Percentiles rank a stretch among this genome's conserved stretches.
Evolutionary conservation across 2,113 vertebrate genomes (phyloP).

Genomic region (Labeo rohita): DNA sequence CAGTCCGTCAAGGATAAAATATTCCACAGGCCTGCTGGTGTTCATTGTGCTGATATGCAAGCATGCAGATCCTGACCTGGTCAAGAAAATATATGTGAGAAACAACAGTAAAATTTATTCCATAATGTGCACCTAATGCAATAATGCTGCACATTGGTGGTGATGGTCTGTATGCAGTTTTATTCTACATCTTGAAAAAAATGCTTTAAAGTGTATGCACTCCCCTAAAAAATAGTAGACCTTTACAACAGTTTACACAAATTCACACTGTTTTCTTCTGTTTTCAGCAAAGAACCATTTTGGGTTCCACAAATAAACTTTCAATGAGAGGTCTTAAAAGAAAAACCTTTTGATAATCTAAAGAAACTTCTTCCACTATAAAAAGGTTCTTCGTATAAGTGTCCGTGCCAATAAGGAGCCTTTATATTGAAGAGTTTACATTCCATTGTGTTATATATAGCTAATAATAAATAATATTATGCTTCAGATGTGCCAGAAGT

Average conservation of each 20-base stretch:
- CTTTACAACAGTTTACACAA: neutral
- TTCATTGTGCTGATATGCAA: slow-evolving; percentile 21
- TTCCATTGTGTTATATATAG: neutral
- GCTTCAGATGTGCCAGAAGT: neutral
- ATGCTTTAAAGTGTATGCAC: neutral
- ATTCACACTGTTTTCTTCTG: neutral
- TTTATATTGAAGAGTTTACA: no score
- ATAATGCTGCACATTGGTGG: neutral
- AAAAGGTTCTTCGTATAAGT: no score
- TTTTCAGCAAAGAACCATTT: no score
- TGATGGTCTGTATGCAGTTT: neutral
- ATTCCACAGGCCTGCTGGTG: slow-evolving; percentile 8
- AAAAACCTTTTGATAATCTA: no score
- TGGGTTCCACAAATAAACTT: no score
- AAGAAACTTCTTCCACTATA: no score
- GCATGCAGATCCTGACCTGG: neutral
- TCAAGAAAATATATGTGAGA: neutral
- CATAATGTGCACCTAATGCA: neutral
- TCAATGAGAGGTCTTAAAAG: no score
- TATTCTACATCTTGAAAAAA: neutral
- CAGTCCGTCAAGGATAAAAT: slow-evolving; percentile 66
- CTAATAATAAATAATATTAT: neutral
- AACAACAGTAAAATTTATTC: neutral
- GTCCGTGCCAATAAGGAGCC: no score
- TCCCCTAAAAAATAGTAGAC: neutral